Conservation (phyloP, 2,888 invertebrate genomes). For the Hetaerina titia region DNA sequence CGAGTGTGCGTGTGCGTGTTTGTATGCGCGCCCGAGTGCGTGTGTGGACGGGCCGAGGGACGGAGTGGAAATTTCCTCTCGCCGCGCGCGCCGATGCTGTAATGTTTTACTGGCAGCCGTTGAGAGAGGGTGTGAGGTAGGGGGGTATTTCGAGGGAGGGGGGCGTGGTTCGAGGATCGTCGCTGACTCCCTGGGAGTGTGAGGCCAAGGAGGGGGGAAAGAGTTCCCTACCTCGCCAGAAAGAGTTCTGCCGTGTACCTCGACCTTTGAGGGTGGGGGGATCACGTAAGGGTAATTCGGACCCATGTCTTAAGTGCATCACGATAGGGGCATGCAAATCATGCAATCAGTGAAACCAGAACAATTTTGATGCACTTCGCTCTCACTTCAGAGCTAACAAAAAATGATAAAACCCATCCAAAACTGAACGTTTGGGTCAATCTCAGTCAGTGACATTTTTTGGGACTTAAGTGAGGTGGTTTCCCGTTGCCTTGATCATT, state of each 20-base stretch:
- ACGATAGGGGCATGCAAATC: no score
- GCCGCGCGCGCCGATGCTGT: not conserved
- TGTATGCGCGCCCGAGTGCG: not conserved
- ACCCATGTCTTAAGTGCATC: no score
- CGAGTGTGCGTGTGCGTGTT: not conserved
- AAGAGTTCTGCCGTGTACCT: not conserved
- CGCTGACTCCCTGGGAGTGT: not conserved
- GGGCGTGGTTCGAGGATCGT: not conserved
- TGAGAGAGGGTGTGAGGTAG: not conserved
- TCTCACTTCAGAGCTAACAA: no score
- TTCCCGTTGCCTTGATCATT: no score
- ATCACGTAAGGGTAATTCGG: no score
- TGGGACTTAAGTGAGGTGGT: no score
- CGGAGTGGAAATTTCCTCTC: slow-evolving; percentile 4
- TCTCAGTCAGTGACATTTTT: no score
- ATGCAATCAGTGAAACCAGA: no score
- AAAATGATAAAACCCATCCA: no score
- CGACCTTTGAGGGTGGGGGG: no score
- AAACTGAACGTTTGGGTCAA: no score
- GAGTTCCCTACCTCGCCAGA: not conserved
- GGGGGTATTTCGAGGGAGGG: not conserved
- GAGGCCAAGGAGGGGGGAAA: not conserved
- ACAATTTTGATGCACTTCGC: no score
- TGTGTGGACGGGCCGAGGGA: not conserved
- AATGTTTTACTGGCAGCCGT: not conserved